Evolutionary conservation across 1,140 invertebrate genomes (phyloP).

Genomic region (Nomia melanderi): DNA sequence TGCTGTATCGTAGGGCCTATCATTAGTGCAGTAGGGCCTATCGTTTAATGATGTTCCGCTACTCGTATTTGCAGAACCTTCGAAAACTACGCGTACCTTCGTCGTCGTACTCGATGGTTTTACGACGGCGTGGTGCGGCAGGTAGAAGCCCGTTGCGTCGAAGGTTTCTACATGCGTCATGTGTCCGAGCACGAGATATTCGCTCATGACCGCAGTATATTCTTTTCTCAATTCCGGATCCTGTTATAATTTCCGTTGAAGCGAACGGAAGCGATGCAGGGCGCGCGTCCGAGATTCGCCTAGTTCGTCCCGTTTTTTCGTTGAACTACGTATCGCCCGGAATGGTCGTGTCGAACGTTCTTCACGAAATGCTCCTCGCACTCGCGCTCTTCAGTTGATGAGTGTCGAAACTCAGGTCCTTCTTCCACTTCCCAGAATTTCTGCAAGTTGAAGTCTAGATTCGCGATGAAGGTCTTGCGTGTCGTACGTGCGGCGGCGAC

Average conservation of each 20-base stretch:
- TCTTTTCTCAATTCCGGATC: conserved; percentile 53
- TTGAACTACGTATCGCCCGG: conserved; percentile 1
- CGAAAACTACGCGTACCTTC: background rate
- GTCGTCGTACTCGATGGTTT: background rate
- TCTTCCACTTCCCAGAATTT: conserved; percentile 14
- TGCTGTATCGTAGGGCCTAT: background rate
- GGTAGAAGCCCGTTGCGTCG: background rate
- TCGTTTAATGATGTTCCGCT: background rate
- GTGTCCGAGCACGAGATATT: conserved; percentile 72
- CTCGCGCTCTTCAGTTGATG: background rate
- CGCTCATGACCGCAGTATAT: conserved; percentile 68
- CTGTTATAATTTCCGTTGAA: conserved; percentile 46
- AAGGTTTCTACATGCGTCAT: conserved; percentile 54
- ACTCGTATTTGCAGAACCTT: background rate
- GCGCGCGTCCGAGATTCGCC: conserved; percentile 48
- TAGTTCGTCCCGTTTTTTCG: conserved; percentile 13
- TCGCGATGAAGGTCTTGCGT: background rate
- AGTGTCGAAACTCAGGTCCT: background rate
- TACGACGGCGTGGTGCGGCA: background rate
- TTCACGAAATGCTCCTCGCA: background rate
- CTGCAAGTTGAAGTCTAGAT: background rate
- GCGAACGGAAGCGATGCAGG: conserved; percentile 32
- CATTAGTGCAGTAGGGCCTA: background rate
- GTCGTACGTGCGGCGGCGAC: no score
- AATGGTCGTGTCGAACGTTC: background rate